Evolutionary conservation across 1,140 invertebrate species (phyloP), one percentile per base, ranked within the genome.

Genomic region (Dufourea novaeangliae): DNA sequence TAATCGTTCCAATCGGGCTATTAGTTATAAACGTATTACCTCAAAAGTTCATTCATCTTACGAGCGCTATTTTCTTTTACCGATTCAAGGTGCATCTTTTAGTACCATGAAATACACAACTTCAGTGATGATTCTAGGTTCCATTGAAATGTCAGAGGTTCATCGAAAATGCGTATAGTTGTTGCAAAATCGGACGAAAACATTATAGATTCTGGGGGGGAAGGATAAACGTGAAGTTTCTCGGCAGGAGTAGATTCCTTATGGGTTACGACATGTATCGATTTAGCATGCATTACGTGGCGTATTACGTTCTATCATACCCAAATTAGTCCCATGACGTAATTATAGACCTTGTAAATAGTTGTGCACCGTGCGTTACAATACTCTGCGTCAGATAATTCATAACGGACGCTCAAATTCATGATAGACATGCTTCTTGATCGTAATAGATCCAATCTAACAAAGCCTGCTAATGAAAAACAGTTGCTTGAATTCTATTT

Each of bases 271-370:
- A 59, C 64, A 69, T 17, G 34, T 37, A 76, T 76, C 29, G 73
- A 76, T 76, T 76, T 76, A 76, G 73, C 66, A 61, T 46, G 52
- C 66, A 17, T 76, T 69, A 69, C 73, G 73, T 59, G 41, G 68
- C 52, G 39, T 17, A 29, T 59, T 37, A 32, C 29, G 39, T 37
- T 69, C 54, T 32, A 59, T 76, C 73, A 76, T 76, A 69, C 11
- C 66, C 73, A 76, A 76, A 76, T 76, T 69, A 59, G 32, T 59
- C 54, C 37, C 32, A 39, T 76, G 73, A 76, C 73, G 73, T 76
- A 76, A 76, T 76, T 76, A n/a, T 8, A 76, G 37, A 20, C 73
- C 73, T 76, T 76, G 66, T 17, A 59, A 59, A 68, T 44, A 59
- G 25, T 68, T 46, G 39, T 32, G 32, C 25, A 59, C 12, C 17